Base-by-base conservation (phyloP, 2,113 vertebrate species). In the Steatornis caripensis region DNA sequence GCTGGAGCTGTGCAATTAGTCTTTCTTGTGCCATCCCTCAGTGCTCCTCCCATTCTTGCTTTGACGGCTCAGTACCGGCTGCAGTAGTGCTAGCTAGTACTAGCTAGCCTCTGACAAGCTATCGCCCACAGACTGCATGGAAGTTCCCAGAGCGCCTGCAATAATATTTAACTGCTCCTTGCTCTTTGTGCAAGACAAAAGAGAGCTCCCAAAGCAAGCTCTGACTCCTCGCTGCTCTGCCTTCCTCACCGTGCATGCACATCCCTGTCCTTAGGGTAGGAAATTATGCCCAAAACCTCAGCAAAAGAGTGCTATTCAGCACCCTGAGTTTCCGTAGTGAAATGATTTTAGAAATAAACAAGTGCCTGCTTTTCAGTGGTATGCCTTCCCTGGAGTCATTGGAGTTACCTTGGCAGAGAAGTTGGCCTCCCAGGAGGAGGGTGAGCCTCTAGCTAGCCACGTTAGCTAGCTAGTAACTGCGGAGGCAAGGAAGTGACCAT, bases 41-140 rank as follows among this genome's bases (percentile, higher is more conserved):
- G 55, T 48, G 89, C 93, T 96, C 94, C 87, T 97, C 95, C 96
- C 89, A 51, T 89, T 71, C 89, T 55, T 92, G 89, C 87, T 87
- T 34, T 94, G 89, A 84, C 95, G 87, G 96, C 95, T 88, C 93
- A 34, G 78, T 87, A 79, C 96, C 0, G n/a, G 87, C 78, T 95
- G 70, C 29, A 87, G 91, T 89, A 94, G 95, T 82, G 34, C 45
- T 51, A 88, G 80, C 96, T 90, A 58, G 96, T 93, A 87, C 48
- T 71, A 91, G 89, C 95, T 95, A 45, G 94, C 94, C 84, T 78
- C 58, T 64, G 89, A 49, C 83, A 77, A 57, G 83, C 87, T 91
- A 20, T 80, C 89, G 79, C 79, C 84, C 77, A 36, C 87, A 84
- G 61, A 53, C 77, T 60, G 36, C 84, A 6, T 12, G 57, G 36